Base-by-base conservation (phyloP, 1,140 invertebrate genomes). In the Drosophila mauritiana region DNA sequence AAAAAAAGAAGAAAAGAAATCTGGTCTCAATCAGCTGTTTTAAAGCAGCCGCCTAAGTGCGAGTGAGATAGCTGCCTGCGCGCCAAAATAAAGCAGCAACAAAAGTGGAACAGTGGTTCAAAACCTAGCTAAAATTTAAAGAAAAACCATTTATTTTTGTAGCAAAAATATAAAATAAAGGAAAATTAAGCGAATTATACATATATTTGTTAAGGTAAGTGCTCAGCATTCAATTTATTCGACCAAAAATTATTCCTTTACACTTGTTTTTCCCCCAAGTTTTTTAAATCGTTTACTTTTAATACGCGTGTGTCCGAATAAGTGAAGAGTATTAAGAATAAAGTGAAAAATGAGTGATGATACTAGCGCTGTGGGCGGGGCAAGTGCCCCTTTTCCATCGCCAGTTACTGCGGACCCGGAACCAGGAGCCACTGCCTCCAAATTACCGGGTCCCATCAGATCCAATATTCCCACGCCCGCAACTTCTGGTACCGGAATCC, bases 381-480 rank as follows among this genome's bases (percentile, higher is more conserved):
- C 76, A 39, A 43, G 42, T 25, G 49, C 55, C 39, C 43, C 36
- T 17, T 17, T 27, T 11, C 46, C 27, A 22, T 13, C 46, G 34
- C 36, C 61, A 51, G 27, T 58, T 8, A 43, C 42, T 12, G 34
- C 69, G 3, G 53, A 63, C 22, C 8, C 70, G 10, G 80, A 59
- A 39, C 11, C 37, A 2, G 37, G 37, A 52, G 43, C n/a, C 0
- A 25, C 46, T 15, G 25, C 25, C 10, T 55, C 79, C 1, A 83
- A 89, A 48, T 49, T 75, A 39, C 58, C 61, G 22, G 58, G 34
- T 13, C 57, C 72, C 10, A 48, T 6, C 15, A 64, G 73, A 15
- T 90, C 85, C 6, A 84, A 75, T 59, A 89, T 89, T 46, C 84
- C 85, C 25, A 89, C 77, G 34, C 84, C 84, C 12, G 73, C 73